These are phyloP conservation scores for Pinna nobilis DNA, from an alignment of 1,140 invertebrate species.

Conservation along the genomic window DNA sequence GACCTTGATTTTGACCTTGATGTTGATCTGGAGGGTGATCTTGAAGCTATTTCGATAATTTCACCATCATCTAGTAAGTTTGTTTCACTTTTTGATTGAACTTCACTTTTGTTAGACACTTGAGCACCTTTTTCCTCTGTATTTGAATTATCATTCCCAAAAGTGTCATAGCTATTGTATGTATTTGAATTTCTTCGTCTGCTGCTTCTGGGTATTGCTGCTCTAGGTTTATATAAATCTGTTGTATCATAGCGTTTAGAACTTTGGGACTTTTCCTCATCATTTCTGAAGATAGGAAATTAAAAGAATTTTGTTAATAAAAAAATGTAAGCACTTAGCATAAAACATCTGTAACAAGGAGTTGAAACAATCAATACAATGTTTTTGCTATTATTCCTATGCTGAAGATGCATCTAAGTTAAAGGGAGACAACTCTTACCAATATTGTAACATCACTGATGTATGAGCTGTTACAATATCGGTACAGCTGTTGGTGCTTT, in stretches of 20 bases:
- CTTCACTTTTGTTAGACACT: not conserved
- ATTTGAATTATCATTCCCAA: not conserved
- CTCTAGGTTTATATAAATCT: conserved; percentile 62
- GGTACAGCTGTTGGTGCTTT: too few species aligned
- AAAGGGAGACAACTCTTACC: too few species aligned
- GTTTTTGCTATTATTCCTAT: too few species aligned
- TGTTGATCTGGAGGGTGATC: conserved; percentile 5
- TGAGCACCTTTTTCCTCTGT: not conserved
- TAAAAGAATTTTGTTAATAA: not conserved
- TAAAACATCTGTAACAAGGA: too few species aligned
- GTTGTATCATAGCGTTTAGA: conserved; percentile 53
- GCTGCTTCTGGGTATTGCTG: conserved; percentile 13
- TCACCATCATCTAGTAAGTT: conserved; percentile 5
- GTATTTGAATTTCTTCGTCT: conserved; percentile 28
- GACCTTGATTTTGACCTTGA: conserved; percentile 5
- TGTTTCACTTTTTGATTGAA: conserved; percentile 5
- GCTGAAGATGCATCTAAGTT: too few species aligned
- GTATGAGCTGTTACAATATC: too few species aligned
- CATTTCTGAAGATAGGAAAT: conserved; percentile 14
- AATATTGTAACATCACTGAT: too few species aligned
- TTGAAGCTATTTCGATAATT: too few species aligned
- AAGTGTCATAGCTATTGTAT: not conserved
- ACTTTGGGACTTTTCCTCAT: conserved; percentile 24
- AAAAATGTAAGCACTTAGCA: not conserved
- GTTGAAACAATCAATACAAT: too few species aligned